A percentile compares a stretch with the other conserved stretches of the same genome.
phyloP scores from a whole-genome alignment of 2,113 vertebrate species.

The Antennarius striatus region DNA sequence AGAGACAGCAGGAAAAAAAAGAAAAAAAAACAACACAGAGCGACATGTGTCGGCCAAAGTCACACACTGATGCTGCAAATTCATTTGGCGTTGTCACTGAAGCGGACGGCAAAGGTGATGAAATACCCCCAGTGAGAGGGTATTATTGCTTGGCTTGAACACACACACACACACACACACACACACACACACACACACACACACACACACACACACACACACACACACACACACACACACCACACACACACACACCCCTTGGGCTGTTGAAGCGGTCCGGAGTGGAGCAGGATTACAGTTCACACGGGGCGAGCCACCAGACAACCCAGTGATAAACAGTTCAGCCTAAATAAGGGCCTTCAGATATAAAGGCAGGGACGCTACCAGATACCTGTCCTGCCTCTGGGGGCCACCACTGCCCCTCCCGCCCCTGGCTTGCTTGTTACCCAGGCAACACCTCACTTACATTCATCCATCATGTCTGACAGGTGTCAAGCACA shows the following conservation, averaged over 20 bases:
- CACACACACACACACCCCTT: not conserved
- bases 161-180: not conserved
- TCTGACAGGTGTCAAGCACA: constrained; percentile 69
- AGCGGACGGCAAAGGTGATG: constrained; percentile 56
- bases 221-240: not conserved
- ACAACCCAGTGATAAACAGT: constrained; percentile 59
- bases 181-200: too few species aligned
- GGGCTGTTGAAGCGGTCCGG: constrained; percentile 39
- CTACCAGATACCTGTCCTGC: constrained; percentile 55
- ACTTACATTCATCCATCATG: constrained; percentile 75
- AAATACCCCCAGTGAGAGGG: constrained; percentile 52
- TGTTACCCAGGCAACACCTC: constrained; percentile 61
- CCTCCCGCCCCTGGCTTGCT: constrained; percentile 58
- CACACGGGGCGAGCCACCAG: constrained; percentile 53
- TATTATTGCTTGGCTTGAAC: constrained; percentile 50
- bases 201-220: too few species aligned
- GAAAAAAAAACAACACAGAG: constrained; percentile 54
- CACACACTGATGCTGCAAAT: constrained; percentile 72
- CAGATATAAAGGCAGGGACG: constrained; percentile 50
- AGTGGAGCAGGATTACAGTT: constrained; percentile 39
- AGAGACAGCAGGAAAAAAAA: constrained; percentile 57
- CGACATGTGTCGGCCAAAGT: constrained; percentile 67
- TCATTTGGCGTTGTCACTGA: constrained; percentile 73
- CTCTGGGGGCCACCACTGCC: constrained; percentile 53
- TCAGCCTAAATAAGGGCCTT: constrained; percentile 64